These are phyloP conservation scores for Pipistrellus pipistrellus DNA, from an alignment of 2,797 vertebrate species.

Conservation along the genomic window DNA sequence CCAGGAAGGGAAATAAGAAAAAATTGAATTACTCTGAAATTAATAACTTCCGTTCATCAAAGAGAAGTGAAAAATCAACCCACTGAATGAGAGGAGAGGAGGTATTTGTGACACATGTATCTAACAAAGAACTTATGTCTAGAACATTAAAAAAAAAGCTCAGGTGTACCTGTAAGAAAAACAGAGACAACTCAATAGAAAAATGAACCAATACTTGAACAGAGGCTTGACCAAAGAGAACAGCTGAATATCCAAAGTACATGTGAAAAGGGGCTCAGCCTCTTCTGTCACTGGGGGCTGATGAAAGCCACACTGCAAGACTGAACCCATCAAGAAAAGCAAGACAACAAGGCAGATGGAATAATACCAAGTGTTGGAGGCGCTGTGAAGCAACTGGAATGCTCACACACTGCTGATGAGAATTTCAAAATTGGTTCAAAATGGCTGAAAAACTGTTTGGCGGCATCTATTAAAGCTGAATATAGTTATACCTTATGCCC, in stretches of 20 bases:
- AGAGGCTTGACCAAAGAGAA: slow-evolving; percentile 5
- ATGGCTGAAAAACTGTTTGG: background rate
- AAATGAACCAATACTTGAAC: background rate
- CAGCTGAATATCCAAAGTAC: background rate
- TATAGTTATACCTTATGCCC: background rate
- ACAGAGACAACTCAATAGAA: background rate
- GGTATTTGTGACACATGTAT: background rate
- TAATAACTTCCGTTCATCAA: background rate
- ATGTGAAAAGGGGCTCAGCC: background rate
- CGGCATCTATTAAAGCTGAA: background rate
- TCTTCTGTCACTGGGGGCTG: background rate
- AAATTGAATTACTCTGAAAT: background rate
- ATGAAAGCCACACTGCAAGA: background rate
- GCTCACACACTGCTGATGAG: background rate
- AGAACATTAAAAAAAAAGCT: background rate
- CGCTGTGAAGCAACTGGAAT: background rate
- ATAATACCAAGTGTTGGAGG: background rate
- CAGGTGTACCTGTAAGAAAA: slow-evolving; percentile 21
- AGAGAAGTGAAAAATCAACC: slow-evolving; percentile 35
- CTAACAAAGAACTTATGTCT: background rate
- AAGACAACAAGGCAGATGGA: background rate
- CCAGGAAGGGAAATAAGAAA: background rate
- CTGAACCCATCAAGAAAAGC: too few species aligned
- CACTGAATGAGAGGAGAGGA: background rate
- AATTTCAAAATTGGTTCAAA: background rate